Conservation (phyloP, 1,140 invertebrate species). For the Lamellibrachia luymesi region DNA sequence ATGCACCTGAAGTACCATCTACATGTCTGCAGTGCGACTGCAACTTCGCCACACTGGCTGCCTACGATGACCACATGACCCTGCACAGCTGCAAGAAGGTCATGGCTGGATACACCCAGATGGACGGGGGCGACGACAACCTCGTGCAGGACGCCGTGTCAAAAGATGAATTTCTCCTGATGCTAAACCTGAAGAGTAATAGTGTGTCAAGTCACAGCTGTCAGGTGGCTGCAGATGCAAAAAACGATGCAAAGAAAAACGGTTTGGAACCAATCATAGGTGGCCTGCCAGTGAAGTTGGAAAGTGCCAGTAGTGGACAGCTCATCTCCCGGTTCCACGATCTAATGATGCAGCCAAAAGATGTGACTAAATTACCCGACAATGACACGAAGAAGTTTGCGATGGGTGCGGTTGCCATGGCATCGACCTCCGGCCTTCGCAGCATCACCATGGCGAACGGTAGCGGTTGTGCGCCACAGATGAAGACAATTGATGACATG, state of each 20-base stretch:
- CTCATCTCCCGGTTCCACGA: background rate
- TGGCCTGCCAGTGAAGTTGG: background rate
- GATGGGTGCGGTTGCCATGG: background rate
- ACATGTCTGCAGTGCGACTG: constrained; percentile 50
- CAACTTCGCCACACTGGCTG: constrained; percentile 44
- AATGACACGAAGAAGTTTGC: background rate
- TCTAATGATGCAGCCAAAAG: background rate
- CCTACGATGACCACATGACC: constrained; percentile 47
- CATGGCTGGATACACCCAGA: constrained; percentile 34
- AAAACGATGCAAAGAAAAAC: background rate
- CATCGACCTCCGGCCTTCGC: background rate
- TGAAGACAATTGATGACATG: constrained; percentile 2
- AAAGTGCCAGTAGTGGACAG: background rate
- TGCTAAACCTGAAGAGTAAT: constrained; percentile 19
- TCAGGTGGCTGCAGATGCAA: background rate
- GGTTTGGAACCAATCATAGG: background rate
- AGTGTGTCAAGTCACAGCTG: background rate
- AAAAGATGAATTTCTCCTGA: constrained; percentile 62
- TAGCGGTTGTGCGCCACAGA: background rate
- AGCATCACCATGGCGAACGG: background rate
- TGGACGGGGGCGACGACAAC: constrained; percentile 25
- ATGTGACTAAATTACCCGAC: background rate
- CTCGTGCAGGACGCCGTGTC: constrained; percentile 31
- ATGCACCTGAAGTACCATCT: constrained; percentile 31
- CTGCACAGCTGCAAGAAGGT: constrained; percentile 48